Conservation (phyloP, 2,797 vertebrate species). For the Oreochromis mossambicus region DNA sequence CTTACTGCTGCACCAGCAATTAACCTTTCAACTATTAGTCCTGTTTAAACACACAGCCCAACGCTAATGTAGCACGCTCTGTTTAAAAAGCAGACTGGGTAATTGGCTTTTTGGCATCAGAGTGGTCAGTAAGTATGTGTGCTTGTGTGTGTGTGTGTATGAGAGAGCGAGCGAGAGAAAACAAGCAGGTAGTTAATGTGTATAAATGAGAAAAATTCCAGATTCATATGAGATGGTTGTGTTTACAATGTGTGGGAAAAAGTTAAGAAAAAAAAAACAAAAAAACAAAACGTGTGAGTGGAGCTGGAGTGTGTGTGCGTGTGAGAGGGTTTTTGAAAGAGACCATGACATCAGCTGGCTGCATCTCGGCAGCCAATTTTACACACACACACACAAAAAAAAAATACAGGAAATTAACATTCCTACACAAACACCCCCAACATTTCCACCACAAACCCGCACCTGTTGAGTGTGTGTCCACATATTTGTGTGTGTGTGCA, state of each 20-base stretch:
- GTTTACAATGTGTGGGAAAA: slow-evolving; percentile 6
- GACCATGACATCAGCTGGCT: slow-evolving; percentile 24
- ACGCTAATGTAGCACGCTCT: slow-evolving; percentile 80
- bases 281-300: background rate
- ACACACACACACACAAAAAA: too few relatives aligned
- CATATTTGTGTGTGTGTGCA: background rate
- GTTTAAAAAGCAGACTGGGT: slow-evolving; percentile 80
- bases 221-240: slow-evolving; percentile 1
- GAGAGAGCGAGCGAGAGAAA: background rate
- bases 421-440: slow-evolving; percentile 25
- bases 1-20: slow-evolving; percentile 84
- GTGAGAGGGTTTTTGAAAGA: background rate
- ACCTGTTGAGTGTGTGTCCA: slow-evolving; percentile 31
- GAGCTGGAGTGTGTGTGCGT: background rate
- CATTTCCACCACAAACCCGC: slow-evolving; percentile 30
- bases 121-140: slow-evolving; percentile 34
- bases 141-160: background rate
- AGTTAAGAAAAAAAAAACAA: background rate
- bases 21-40: slow-evolving; percentile 84
- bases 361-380: slow-evolving; percentile 25
- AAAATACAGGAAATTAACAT: slow-evolving; percentile 43
- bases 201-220: background rate
- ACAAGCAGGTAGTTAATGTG: background rate
- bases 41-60: slow-evolving; percentile 83
- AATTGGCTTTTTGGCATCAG: slow-evolving; percentile 78